A percentile compares a stretch with the other conserved stretches of the same genome.
These are phyloP conservation scores for Pseudomyrmex pallidus DNA, from an alignment of 1,140 invertebrate genomes.

Conservation along the genomic window DNA sequence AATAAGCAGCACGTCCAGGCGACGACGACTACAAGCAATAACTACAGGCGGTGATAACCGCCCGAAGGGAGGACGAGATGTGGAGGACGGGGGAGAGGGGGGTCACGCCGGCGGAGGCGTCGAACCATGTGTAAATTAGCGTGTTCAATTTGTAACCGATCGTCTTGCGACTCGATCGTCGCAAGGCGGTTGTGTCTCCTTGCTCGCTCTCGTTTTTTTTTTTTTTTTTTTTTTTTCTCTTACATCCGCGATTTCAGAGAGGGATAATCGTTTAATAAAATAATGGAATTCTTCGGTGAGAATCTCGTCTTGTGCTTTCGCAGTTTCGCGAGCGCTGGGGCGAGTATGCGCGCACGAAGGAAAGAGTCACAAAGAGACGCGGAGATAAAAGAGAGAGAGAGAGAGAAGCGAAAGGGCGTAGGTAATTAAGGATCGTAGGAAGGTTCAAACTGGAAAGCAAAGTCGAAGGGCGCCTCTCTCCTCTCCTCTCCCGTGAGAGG, in stretches of 20 bases:
- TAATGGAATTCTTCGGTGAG: neutral
- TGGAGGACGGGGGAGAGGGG: slow-evolving; percentile 11
- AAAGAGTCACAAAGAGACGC: neutral
- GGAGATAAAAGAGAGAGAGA: slow-evolving; percentile 24
- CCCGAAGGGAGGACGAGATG: slow-evolving; percentile 53
- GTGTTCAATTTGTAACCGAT: slow-evolving; percentile 84
- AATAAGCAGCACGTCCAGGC: slow-evolving; percentile 80
- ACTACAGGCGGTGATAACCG: slow-evolving; percentile 35
- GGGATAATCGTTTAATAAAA: slow-evolving; percentile 46
- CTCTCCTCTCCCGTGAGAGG: slow-evolving; percentile 69
- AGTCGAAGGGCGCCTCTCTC: slow-evolving; percentile 71
- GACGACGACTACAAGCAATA: slow-evolving; percentile 44
- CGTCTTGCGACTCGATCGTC: slow-evolving; percentile 71
- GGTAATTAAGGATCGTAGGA: slow-evolving; percentile 73
- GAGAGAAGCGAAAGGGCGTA: slow-evolving; percentile 63
- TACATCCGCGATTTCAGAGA: neutral
- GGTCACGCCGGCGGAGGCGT: neutral
- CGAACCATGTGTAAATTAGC: slow-evolving; percentile 83
- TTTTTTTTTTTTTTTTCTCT: neutral
- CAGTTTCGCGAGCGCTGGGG: slow-evolving; percentile 12
- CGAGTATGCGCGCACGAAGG: slow-evolving; percentile 6
- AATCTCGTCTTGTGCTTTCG: slow-evolving; percentile 25
- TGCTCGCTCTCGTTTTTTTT: too few relatives aligned
- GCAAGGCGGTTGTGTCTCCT: slow-evolving; percentile 15
- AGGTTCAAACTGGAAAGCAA: slow-evolving; percentile 77